These are phyloP conservation scores for Urocolius indicus DNA, from an alignment of 2,113 vertebrate species.

Conservation along the genomic window DNA sequence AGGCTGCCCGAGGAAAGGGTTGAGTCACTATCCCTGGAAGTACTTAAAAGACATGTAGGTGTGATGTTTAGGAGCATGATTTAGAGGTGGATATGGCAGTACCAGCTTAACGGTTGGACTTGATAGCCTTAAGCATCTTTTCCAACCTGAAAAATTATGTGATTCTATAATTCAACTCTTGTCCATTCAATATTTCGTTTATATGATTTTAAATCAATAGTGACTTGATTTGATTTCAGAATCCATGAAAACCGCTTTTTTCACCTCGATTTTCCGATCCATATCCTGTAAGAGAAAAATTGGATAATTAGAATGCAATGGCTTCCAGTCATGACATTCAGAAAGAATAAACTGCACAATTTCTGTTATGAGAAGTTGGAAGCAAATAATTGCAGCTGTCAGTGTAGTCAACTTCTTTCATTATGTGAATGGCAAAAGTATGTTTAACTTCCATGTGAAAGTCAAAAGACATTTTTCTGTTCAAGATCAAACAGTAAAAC, in stretches of 20 bases:
- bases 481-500: background rate
- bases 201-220: slow-evolving; percentile 45
- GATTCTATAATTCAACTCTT: background rate
- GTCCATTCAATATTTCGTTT: background rate
- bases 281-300: slow-evolving; percentile 6
- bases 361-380: background rate
- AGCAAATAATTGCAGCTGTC: slow-evolving; percentile 11
- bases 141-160: too few relatives aligned
- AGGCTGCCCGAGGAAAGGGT: too few relatives aligned
- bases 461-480: background rate
- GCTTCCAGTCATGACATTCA: background rate
- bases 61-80: too few relatives aligned
- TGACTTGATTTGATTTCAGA: slow-evolving; percentile 48
- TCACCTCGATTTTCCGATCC: background rate
- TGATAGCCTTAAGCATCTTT: too few relatives aligned
- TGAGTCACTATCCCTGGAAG: too few relatives aligned
- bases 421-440: background rate
- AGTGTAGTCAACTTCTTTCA: background rate
- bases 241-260: background rate
- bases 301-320: slow-evolving; percentile 33
- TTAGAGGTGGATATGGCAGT: too few relatives aligned
- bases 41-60: too few relatives aligned
- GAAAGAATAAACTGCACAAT: slow-evolving; percentile 1
- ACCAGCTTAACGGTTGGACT: too few relatives aligned
- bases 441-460: background rate